A percentile compares a stretch with the other conserved stretches of the same genome.
These are phyloP conservation scores for Drosophila emarginata DNA, from an alignment of 2,888 invertebrate species.

Conservation along the genomic window DNA sequence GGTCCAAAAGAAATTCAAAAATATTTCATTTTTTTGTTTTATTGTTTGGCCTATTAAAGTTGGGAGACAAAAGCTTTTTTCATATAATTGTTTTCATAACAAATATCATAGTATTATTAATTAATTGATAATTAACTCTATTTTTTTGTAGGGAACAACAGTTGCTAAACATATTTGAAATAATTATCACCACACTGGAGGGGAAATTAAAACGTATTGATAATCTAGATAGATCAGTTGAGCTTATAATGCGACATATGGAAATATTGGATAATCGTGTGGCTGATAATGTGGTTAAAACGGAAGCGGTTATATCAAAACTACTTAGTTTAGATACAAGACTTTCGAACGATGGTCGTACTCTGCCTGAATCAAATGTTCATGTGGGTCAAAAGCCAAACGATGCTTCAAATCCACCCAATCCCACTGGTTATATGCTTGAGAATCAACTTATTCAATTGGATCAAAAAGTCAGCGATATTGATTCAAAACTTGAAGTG, in stretches of 20 bases:
- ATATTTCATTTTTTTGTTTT: too few species aligned
- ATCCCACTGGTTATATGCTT: slow-evolving; percentile 80
- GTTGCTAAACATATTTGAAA: slow-evolving; percentile 94
- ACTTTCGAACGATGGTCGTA: slow-evolving; percentile 85
- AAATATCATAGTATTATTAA: not conserved
- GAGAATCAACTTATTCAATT: slow-evolving; percentile 88
- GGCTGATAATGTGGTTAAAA: slow-evolving; percentile 92
- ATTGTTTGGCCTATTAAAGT: too few species aligned
- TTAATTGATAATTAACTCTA: not conserved
- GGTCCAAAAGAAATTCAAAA: too few species aligned
- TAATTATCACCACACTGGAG: slow-evolving; percentile 93
- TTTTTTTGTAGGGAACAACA: slow-evolving; percentile 88
- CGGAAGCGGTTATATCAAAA: slow-evolving; percentile 91
- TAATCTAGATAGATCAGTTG: slow-evolving; percentile 93
- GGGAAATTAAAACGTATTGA: slow-evolving; percentile 94
- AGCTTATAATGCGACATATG: slow-evolving; percentile 92
- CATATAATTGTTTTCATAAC: too few species aligned
- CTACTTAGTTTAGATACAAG: slow-evolving; percentile 89
- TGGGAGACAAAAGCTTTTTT: too few species aligned
- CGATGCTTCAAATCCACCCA: slow-evolving; percentile 51
- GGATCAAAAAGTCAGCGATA: slow-evolving; percentile 92
- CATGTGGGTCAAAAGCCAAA: slow-evolving; percentile 40
- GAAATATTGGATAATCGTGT: slow-evolving; percentile 92
- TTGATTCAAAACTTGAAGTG: slow-evolving; percentile 90
- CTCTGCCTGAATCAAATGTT: slow-evolving; percentile 56